These are phyloP conservation scores for Pyrocephalus nanus DNA, from an alignment of 2,797 vertebrate species.

Conservation along the genomic window DNA sequence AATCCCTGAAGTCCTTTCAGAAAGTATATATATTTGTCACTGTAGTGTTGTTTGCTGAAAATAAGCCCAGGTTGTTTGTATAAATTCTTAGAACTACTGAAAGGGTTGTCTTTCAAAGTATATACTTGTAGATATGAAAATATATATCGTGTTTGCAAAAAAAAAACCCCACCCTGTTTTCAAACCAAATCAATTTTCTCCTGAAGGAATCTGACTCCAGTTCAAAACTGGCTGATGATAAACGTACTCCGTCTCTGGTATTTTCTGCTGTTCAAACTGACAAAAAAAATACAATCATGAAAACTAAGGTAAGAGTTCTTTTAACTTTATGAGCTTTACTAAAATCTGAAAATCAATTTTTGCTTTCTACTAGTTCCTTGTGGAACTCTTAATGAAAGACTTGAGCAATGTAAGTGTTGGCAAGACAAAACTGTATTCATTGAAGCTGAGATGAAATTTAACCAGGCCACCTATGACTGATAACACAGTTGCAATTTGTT, in stretches of 20 bases:
- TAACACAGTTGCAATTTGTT: not conserved
- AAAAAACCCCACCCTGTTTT: not conserved
- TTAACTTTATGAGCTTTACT: not conserved
- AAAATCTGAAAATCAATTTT: not conserved
- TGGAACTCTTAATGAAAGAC: not conserved
- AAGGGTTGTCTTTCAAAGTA: not conserved
- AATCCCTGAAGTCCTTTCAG: not conserved
- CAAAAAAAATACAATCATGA: not conserved
- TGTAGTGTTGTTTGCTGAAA: not conserved
- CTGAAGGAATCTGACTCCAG: slow-evolving; percentile 66
- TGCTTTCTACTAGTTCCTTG: not conserved
- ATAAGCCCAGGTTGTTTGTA: not conserved
- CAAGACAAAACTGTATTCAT: not conserved
- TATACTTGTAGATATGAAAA: not conserved
- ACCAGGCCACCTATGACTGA: not conserved
- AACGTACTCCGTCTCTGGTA: not conserved
- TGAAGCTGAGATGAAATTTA: not conserved
- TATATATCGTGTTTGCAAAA: not conserved
- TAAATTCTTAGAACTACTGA: not conserved
- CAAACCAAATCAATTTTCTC: not conserved
- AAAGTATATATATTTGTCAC: not conserved
- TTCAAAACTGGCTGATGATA: slow-evolving; percentile 17
- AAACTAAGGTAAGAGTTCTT: slow-evolving; percentile 68
- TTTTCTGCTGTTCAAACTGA: slow-evolving; percentile 27
- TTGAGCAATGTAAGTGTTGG: not conserved